A percentile compares a stretch with the other conserved stretches of the same genome.
phyloP scores from a whole-genome alignment of 2,113 vertebrate species.

The Ictalurus furcatus region DNA sequence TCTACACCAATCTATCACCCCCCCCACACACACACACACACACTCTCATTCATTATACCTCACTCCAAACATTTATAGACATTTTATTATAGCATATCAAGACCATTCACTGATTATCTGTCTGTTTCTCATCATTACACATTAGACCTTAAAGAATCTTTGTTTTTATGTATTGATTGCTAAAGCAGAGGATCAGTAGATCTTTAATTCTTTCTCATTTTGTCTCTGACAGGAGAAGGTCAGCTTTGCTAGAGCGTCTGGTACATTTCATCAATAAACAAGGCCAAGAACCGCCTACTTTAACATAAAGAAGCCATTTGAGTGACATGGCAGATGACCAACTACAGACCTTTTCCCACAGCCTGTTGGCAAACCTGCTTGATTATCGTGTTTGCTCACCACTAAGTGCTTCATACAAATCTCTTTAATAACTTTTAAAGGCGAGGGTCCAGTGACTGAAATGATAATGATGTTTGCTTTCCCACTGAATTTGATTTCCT shows the following conservation, averaged over 20 bases:
- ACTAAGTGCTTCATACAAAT: not conserved
- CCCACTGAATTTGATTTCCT: not conserved
- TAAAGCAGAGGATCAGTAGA: not conserved
- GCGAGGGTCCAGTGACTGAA: not conserved
- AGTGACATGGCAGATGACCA: slow-evolving; percentile 1
- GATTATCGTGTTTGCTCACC: slow-evolving; percentile 8
- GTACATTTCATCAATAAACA: not conserved
- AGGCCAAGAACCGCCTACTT: not conserved
- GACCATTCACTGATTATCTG: not conserved
- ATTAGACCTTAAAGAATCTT: not conserved
- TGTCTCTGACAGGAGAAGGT: not conserved
- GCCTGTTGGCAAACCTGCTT: not conserved
- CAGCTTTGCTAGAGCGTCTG: not conserved
- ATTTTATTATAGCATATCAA: not conserved
- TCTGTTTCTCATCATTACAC: not conserved
- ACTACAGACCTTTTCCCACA: not conserved
- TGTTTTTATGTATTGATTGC: not conserved
- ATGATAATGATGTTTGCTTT: slow-evolving; percentile 9
- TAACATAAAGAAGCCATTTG: not conserved
- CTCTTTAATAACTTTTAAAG: not conserved
- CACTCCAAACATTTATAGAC: not conserved
- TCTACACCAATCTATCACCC: not conserved
- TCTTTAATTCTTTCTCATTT: not conserved
- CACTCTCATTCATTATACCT: not conserved
- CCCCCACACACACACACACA: not conserved